phyloP scores from a whole-genome alignment of 2,113 vertebrate species.

The Benitochromis conjunctus region DNA sequence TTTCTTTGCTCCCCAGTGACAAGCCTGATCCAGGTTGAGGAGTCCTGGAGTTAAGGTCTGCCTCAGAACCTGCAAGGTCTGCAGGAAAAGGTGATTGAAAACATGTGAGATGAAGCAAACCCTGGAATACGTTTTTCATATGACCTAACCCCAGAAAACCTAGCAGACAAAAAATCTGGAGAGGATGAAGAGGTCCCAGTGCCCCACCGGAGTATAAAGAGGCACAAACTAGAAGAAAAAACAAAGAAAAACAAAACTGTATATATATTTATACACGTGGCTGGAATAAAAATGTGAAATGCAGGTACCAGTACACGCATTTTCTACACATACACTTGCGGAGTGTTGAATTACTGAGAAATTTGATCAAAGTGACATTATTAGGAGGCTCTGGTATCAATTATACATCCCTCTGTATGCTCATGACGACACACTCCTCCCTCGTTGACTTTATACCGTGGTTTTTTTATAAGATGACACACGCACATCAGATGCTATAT shows the following conservation, averaged over 20 bases:
- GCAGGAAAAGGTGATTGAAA: constrained; percentile 69
- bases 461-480: constrained; percentile 8
- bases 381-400: constrained; percentile 7
- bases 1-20: constrained; percentile 23
- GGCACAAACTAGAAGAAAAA: constrained; percentile 28
- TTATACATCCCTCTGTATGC: neutral
- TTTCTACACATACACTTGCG: neutral
- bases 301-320: constrained; percentile 8
- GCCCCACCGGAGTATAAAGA: constrained; percentile 39
- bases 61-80: constrained; percentile 51
- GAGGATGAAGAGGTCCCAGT: constrained; percentile 51
- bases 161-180: constrained; percentile 62
- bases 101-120: constrained; percentile 76
- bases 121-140: constrained; percentile 67
- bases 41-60: constrained; percentile 30
- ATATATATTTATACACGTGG: neutral
- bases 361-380: constrained; percentile 26
- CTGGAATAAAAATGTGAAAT: neutral
- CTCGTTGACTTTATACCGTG: neutral
- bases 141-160: constrained; percentile 63
- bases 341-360: neutral
- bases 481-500: neutral
- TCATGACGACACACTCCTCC: neutral
- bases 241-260: neutral
- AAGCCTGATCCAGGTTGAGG: constrained; percentile 13